Evolutionary conservation across 2,797 vertebrate species (phyloP).

Genomic region (Falco novaeseelandiae): DNA sequence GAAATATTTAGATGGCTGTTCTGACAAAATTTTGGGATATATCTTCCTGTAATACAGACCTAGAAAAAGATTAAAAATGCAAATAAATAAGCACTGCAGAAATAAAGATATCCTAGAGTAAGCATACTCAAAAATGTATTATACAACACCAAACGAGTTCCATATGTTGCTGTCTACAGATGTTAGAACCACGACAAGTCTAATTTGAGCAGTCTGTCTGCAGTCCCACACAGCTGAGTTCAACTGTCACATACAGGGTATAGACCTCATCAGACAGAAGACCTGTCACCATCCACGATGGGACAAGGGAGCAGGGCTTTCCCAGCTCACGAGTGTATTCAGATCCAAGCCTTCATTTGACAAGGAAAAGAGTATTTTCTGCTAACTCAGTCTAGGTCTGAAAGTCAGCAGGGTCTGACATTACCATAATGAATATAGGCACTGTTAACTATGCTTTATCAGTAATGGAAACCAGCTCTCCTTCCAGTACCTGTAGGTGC

Average conservation of each 20-base stretch:
- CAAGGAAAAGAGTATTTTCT: background rate
- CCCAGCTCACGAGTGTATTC: background rate
- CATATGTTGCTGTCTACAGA: background rate
- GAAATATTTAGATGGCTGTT: background rate
- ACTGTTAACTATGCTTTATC: too few relatives aligned
- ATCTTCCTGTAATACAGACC: background rate
- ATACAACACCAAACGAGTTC: background rate
- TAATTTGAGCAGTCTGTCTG: background rate
- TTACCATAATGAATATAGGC: background rate
- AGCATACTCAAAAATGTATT: background rate
- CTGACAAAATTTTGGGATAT: background rate
- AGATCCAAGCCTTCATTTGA: background rate
- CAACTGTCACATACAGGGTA: background rate
- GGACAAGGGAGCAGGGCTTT: background rate
- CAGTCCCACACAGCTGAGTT: background rate
- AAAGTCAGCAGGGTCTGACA: background rate
- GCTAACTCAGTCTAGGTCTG: background rate
- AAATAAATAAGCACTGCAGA: background rate
- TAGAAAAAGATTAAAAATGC: background rate
- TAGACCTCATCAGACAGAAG: background rate
- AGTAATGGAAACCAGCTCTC: background rate
- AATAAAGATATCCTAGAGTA: background rate
- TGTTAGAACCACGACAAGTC: background rate
- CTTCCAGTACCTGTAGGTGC: background rate
- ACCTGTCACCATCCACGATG: rapidly evolving